Evolutionary conservation across 2,888 invertebrate genomes (phyloP).

Genomic region (Oxyscelio sp.): DNA sequence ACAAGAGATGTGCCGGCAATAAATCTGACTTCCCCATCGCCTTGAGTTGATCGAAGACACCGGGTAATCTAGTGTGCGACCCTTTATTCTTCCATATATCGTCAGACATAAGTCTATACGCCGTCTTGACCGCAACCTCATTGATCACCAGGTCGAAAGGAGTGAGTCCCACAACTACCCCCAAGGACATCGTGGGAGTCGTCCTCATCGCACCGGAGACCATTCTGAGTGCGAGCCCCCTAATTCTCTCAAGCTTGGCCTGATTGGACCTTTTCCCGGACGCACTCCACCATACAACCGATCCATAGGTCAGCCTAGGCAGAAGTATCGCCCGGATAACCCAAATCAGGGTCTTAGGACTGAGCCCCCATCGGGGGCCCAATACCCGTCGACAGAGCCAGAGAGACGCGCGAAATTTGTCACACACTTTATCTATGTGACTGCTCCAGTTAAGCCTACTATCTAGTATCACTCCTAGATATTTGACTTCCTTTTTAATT

Average conservation of each 20-base stretch:
- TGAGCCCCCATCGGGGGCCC: slow-evolving; percentile 3
- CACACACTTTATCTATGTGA: neutral
- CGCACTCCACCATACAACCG: neutral
- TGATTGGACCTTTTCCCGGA: neutral
- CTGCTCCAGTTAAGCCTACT: slow-evolving; percentile 2
- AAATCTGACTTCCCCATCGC: neutral
- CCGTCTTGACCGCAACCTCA: neutral
- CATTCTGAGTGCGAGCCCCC: neutral
- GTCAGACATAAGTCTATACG: neutral
- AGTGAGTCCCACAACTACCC: neutral
- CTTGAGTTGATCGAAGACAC: neutral
- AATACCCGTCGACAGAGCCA: slow-evolving; percentile 17
- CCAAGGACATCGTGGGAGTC: neutral
- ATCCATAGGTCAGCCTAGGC: neutral
- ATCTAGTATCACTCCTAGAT: slow-evolving; percentile 15
- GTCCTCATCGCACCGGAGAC: neutral
- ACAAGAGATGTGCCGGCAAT: neutral
- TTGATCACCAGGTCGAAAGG: slow-evolving; percentile 4
- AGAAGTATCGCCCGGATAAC: neutral
- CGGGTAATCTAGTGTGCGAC: neutral
- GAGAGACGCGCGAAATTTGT: slow-evolving; percentile 3
- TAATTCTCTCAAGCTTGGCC: neutral
- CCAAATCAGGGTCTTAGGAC: slow-evolving; percentile 2
- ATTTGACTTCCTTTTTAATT: neutral
- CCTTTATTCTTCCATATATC: neutral